Conservation (phyloP, 2,797 vertebrate species). For the Alca torda region DNA sequence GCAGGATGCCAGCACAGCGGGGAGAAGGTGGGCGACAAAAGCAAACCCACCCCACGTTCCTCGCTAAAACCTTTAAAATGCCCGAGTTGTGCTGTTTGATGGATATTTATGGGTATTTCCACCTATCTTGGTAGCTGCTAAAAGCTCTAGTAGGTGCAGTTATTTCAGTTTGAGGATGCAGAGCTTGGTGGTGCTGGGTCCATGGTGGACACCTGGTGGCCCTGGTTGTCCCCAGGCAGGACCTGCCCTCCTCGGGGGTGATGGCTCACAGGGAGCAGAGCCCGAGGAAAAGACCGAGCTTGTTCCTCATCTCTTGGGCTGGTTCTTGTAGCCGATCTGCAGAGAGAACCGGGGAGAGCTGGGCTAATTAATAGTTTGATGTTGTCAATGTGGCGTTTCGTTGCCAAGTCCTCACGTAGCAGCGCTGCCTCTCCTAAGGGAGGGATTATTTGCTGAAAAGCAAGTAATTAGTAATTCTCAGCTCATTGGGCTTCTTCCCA, state of each 20-base stretch:
- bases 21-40: not conserved
- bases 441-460: not conserved
- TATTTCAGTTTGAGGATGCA: no score
- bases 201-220: no score
- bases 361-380: not conserved
- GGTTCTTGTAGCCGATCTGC: not conserved
- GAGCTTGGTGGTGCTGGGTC: no score
- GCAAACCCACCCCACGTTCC: not conserved
- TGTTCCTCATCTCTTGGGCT: accelerated
- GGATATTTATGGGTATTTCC: no score
- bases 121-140: no score
- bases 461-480: not conserved
- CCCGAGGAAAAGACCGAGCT: not conserved
- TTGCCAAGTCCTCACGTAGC: not conserved
- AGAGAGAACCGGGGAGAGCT: not conserved
- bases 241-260: not conserved
- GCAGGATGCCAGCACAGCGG: not conserved
- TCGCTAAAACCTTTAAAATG: not conserved
- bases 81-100: not conserved
- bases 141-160: no score
- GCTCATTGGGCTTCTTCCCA: not conserved
- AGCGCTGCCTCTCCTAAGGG: not conserved
- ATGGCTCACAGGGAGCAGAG: not conserved
- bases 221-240: not conserved
- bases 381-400: not conserved